These are phyloP conservation scores for Drosophila mercatorum DNA, from an alignment of 2,888 invertebrate genomes.

Conservation along the genomic window DNA sequence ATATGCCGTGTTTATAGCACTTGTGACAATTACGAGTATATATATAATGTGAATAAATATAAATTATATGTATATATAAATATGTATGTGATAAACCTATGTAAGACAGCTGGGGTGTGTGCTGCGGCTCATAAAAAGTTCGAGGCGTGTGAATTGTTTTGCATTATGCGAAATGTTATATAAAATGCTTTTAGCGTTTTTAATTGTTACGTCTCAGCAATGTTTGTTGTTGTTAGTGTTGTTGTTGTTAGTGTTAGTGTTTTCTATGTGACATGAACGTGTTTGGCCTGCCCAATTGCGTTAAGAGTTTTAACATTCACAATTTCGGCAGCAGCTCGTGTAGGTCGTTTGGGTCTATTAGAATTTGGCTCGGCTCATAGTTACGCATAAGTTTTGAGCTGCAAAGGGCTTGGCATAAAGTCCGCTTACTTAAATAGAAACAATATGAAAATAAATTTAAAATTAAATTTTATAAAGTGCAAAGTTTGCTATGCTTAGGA, in stretches of 20 bases:
- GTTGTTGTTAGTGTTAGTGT: constrained; percentile 23
- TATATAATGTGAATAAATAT: not conserved
- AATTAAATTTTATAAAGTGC: too few species aligned
- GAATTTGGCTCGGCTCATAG: constrained; percentile 5
- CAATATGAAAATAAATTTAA: too few species aligned
- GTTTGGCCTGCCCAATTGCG: constrained; percentile 39
- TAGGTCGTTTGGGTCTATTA: constrained; percentile 20
- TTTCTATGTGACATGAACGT: constrained; percentile 58
- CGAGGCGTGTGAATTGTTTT: constrained; percentile 64
- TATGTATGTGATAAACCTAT: not conserved
- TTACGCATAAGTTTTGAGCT: not conserved
- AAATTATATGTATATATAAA: not conserved
- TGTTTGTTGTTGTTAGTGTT: constrained; percentile 19
- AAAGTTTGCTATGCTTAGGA: too few species aligned
- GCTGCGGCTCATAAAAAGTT: constrained; percentile 35
- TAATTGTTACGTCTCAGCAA: constrained; percentile 69
- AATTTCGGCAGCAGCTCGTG: constrained; percentile 13
- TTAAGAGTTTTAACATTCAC: constrained; percentile 21
- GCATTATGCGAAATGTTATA: constrained; percentile 59
- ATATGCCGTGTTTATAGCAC: constrained; percentile 25
- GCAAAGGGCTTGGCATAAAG: not conserved
- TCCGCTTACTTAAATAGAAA: not conserved
- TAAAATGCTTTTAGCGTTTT: constrained; percentile 70
- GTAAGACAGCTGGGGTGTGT: constrained; percentile 51
- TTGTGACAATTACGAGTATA: constrained; percentile 32